Conservation (phyloP, 2,888 invertebrate species). For the Leuctra nigra region DNA sequence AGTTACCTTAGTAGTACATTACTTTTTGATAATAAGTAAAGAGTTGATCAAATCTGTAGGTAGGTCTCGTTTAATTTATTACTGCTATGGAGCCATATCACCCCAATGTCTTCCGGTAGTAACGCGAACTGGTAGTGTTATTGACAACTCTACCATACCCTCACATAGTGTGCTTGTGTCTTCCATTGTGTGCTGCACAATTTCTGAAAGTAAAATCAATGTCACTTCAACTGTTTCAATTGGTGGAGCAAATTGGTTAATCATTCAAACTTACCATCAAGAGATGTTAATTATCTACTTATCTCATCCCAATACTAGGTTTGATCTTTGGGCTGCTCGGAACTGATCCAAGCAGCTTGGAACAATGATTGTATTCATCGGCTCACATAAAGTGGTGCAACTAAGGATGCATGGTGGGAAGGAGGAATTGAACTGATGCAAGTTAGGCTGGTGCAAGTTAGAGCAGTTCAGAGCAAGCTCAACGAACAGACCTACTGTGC, state of each 20-base stretch:
- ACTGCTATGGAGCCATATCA: slow-evolving; percentile 32
- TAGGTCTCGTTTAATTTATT: not conserved
- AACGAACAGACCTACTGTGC: slow-evolving; percentile 24
- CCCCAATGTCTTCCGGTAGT: slow-evolving; percentile 40
- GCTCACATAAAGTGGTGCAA: too few species aligned
- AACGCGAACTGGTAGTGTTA: slow-evolving; percentile 40
- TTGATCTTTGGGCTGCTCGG: too few species aligned
- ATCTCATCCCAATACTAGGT: too few species aligned
- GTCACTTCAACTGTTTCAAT: not conserved
- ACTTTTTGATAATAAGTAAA: too few species aligned
- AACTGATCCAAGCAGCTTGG: too few species aligned
- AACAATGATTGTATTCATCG: too few species aligned
- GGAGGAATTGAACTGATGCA: not conserved
- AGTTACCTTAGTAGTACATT: too few species aligned
- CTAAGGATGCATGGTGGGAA: not conserved
- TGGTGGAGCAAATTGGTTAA: too few species aligned
- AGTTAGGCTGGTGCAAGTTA: not conserved
- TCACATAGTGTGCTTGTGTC: slow-evolving; percentile 34
- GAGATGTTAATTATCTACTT: not conserved
- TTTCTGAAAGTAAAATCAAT: slow-evolving; percentile 32
- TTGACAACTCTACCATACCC: slow-evolving; percentile 28
- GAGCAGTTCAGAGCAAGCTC: not conserved
- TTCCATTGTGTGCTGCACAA: slow-evolving; percentile 41
- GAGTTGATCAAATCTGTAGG: too few species aligned
- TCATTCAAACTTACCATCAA: not conserved